Conservation (phyloP, 2,113 vertebrate species). For the Plecturocebus donacophilus region DNA sequence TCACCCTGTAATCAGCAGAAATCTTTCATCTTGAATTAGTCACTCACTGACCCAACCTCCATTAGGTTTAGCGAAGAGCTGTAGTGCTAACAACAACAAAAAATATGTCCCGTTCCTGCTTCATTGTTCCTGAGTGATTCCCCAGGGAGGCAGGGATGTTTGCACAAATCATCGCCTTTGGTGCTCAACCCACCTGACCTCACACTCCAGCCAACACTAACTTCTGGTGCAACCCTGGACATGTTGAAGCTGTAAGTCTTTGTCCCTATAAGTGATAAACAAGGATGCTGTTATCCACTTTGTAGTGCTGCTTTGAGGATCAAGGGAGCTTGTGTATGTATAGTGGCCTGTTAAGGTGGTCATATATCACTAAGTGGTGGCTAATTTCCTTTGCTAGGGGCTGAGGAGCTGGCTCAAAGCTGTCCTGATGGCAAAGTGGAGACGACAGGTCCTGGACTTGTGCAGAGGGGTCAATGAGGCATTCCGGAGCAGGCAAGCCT, state of each 20-base stretch:
- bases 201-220: neutral
- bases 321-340: neutral
- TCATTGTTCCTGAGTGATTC: neutral
- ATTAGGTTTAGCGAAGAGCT: neutral
- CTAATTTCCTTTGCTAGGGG: neutral
- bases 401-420: neutral
- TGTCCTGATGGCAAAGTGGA: neutral
- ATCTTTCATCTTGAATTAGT: neutral
- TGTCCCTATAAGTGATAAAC: neutral
- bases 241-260: neutral
- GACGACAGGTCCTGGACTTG: neutral
- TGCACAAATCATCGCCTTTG: neutral
- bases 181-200: neutral
- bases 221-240: neutral
- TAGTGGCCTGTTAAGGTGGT: neutral
- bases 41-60: neutral
- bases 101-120: neutral
- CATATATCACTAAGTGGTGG: neutral
- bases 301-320: neutral
- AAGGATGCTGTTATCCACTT: neutral
- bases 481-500: neutral
- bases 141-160: neutral
- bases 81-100: neutral
- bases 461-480: neutral
- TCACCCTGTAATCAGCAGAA: neutral